Conservation (phyloP, 2,113 vertebrate genomes). For the Thermophis baileyi region DNA sequence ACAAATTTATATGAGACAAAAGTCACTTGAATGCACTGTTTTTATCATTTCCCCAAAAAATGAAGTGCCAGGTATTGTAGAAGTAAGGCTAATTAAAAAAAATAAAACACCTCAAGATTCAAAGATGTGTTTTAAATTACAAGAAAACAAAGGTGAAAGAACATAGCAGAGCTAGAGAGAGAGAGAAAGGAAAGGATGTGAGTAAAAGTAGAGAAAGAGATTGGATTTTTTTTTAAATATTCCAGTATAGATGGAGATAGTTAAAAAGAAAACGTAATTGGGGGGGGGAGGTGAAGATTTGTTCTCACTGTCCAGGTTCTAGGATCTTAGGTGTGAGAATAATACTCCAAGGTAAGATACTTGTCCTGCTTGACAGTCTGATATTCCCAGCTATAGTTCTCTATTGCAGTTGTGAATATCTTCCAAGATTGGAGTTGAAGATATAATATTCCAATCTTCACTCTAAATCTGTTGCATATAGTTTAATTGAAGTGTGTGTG, state of each 20-base stretch:
- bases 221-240: not conserved
- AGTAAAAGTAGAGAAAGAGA: not conserved
- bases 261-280: not conserved
- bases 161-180: not conserved
- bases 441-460: not conserved
- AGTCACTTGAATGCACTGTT: not conserved
- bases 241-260: not conserved
- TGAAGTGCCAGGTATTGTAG: not conserved
- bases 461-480: not conserved
- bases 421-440: not conserved
- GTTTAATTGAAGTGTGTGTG: not conserved
- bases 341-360: not conserved
- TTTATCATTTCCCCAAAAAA: not conserved
- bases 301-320: not conserved
- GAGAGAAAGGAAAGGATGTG: not conserved
- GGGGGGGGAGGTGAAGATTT: not conserved
- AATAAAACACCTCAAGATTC: not conserved
- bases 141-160: not conserved
- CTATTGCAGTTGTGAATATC: not conserved
- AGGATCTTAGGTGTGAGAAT: not conserved
- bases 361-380: not conserved
- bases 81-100: not conserved
- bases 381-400: not conserved
- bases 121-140: not conserved
- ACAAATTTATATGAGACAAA: not conserved